Base-by-base conservation (phyloP, 2,113 vertebrate species). In the Labeo catla region DNA sequence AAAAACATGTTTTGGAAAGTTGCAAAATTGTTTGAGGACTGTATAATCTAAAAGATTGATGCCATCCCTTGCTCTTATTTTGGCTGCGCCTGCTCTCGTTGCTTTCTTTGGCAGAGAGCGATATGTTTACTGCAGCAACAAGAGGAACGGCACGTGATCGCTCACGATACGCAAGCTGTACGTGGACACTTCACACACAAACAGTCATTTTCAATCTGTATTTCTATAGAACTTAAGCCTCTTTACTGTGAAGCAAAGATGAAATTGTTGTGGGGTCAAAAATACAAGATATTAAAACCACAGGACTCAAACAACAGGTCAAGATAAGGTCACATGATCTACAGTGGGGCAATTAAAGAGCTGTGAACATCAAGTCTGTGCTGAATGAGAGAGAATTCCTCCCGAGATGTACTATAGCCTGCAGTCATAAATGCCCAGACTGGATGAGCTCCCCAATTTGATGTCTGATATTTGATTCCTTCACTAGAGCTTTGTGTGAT, bases 31-130 rank as follows among this genome's bases (percentile, higher is more conserved):
- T 86, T 87, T 78, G 65, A 79, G 84, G 84, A 89, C 84, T 39
- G 73, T 79, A 81, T 87, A 76, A 77, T 84, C 85, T 91, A 86
- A 91, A 94, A 86, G 92, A 93, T 91, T 90, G 90, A 92, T 92
- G 88, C 86, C 54, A 85, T 81, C 86, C 78, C 76, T 88, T 52
- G 79, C 81, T 81, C 86, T 89, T 80, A 88, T 89, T 93, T 90
- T 92, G 89, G 87, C 84, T 87, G 88, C 86, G 89, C 84, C 79
- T 28, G 82, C 86, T 91, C 84, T 50, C 39, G 11, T 70, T 88
- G 90, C 90, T 90, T 87, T 87, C 87, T 88, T 78, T 11, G 86
- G 77, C 77, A 86, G 87, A 77, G 43, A 87, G 65, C 85, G 81
- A 87, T 90, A 88, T 88, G 84, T 80, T 86, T 88, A 88, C 82